Percentiles rank a stretch among this genome's conserved stretches.
Evolutionary conservation across 35 echinoderm and acorn worm species (phyloP).

Genomic region (Ophioderma brevispina): DNA sequence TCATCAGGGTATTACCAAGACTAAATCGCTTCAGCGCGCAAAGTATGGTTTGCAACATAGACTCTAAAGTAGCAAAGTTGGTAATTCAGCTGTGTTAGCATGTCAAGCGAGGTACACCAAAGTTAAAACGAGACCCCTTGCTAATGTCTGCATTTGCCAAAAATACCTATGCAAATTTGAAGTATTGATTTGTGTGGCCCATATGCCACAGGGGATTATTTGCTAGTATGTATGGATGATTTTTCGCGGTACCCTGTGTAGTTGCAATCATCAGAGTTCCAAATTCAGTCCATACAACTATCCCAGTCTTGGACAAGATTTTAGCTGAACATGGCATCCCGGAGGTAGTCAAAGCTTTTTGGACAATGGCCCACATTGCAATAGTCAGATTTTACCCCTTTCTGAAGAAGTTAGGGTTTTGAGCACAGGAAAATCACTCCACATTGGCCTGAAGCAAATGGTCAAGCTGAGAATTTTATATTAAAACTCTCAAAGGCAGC

Average conservation of each 20-base stretch:
- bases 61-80: conserved; percentile 24
- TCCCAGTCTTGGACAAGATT: conserved; percentile 40
- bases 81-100: conserved; percentile 39
- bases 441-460: conserved; percentile 66
- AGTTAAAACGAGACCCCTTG: conserved; percentile 21
- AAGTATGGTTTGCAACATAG: conserved; percentile 44
- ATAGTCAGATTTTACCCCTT: conserved; percentile 31
- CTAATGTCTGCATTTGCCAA: conserved; percentile 14
- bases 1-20: conserved; percentile 33
- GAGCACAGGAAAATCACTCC: conserved; percentile 47
- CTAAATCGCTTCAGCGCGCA: conserved; percentile 20
- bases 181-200: conserved; percentile 27
- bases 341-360: conserved; percentile 44
- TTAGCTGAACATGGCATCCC: conserved; percentile 52
- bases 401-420: conserved; percentile 31
- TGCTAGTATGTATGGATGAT: conserved; percentile 63
- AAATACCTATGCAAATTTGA: conserved; percentile 14
- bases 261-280: conserved; percentile 51
- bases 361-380: conserved; percentile 61
- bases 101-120: conserved; percentile 33
- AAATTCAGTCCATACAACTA: conserved; percentile 58
- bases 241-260: conserved; percentile 70
- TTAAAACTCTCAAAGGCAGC: conserved; percentile 30
- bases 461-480: conserved; percentile 63
- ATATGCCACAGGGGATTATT: conserved; percentile 47